phyloP scores from a whole-genome alignment of 1,140 invertebrate genomes.

The Drosophila kurseongensis region DNA sequence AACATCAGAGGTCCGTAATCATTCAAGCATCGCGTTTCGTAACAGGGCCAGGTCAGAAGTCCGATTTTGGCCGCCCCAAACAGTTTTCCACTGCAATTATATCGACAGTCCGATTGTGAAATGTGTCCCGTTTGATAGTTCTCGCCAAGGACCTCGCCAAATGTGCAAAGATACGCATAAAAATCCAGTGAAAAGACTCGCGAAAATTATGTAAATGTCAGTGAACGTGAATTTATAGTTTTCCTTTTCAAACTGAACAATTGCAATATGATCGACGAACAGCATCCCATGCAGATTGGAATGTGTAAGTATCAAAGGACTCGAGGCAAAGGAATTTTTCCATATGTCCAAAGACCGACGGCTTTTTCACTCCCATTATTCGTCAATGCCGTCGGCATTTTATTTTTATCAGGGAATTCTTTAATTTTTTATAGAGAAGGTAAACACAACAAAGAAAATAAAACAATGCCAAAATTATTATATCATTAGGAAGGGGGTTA shows the following conservation, averaged over 20 bases:
- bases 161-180: conserved; percentile 8
- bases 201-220: conserved; percentile 20
- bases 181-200: conserved; percentile 29
- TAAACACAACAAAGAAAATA: too few relatives aligned
- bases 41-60: conserved; percentile 52
- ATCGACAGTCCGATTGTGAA: conserved; percentile 20
- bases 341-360: conserved; percentile 36
- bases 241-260: neutral
- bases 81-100: conserved; percentile 27
- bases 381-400: conserved; percentile 52
- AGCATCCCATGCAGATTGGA: conserved; percentile 79
- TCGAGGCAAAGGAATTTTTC: neutral
- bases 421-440: too few relatives aligned
- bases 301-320: conserved; percentile 69
- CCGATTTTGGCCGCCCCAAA: conserved; percentile 39
- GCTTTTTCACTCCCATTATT: conserved; percentile 4
- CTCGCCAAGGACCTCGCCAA: conserved; percentile 16
- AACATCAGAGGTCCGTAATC: conserved; percentile 84
- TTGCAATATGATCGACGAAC: conserved; percentile 73
- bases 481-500: too few relatives aligned
- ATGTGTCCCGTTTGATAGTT: conserved; percentile 5
- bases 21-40: conserved; percentile 84
- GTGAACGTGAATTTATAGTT: conserved; percentile 14
- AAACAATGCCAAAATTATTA: too few relatives aligned
- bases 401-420: too few relatives aligned